Conservation (phyloP, 1,140 invertebrate genomes). For the Drosophila leontia region DNA sequence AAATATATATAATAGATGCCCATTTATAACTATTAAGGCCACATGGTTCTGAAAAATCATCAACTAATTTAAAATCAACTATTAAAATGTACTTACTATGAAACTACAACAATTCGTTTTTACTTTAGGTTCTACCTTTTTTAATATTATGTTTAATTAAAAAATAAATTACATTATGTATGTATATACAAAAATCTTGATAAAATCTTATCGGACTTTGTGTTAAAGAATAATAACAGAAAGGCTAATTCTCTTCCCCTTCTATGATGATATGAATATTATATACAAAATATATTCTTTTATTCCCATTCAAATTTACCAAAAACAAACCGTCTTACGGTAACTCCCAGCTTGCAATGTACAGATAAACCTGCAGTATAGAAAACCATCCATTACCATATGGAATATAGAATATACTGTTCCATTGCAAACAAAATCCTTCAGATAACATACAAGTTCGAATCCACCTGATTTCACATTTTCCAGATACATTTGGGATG, state of each 20-base stretch:
- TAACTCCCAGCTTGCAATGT: neutral
- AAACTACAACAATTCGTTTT: too few species aligned
- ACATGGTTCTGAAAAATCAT: too few species aligned
- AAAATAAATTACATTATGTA: neutral
- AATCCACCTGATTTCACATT: slow-evolving; percentile 33
- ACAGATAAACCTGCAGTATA: neutral
- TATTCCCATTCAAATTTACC: neutral
- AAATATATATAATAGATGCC: too few species aligned
- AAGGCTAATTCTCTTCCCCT: neutral
- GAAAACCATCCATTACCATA: slow-evolving; percentile 1
- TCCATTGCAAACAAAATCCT: neutral
- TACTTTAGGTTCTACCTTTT: too few species aligned
- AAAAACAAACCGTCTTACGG: too few species aligned
- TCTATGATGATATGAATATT: neutral
- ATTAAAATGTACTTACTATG: too few species aligned
- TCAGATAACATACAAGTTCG: slow-evolving; percentile 3
- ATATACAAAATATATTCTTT: neutral
- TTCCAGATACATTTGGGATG: slow-evolving; percentile 28
- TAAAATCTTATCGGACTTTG: neutral
- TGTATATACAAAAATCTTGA: neutral
- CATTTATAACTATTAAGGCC: too few species aligned
- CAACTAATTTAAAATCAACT: too few species aligned
- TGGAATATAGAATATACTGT: neutral
- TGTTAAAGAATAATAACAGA: neutral
- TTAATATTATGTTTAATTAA: neutral